phyloP scores from a whole-genome alignment of 2,888 invertebrate species.

The Athripsodes cinereus region DNA sequence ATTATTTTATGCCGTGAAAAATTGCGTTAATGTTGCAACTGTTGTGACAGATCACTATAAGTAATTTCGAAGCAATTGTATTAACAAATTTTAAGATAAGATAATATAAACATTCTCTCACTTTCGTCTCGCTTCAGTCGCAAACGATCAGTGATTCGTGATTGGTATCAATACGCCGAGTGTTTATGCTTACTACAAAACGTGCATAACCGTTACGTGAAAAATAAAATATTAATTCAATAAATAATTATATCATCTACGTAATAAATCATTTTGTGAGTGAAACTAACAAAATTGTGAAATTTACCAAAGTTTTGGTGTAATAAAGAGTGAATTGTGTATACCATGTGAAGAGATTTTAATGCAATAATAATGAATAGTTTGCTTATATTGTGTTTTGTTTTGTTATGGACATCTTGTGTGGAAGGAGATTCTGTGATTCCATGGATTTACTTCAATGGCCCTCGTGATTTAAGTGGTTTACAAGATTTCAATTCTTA shows the following conservation, averaged over 20 bases:
- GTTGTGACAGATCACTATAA: conserved; percentile 6
- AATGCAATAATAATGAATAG: not conserved
- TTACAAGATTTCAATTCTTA: not conserved
- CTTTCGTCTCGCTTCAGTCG: conserved; percentile 18
- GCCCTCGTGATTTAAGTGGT: not conserved
- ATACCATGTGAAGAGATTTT: not conserved
- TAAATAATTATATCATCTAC: too few relatives aligned
- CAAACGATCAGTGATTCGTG: conserved; percentile 6
- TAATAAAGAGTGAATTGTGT: not conserved
- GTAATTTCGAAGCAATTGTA: conserved; percentile 14
- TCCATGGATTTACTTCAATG: not conserved
- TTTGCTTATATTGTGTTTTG: not conserved
- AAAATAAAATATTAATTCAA: too few relatives aligned
- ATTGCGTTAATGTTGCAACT: conserved; percentile 6
- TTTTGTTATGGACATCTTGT: not conserved
- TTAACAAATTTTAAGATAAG: conserved; percentile 1
- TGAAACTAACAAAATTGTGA: too few relatives aligned
- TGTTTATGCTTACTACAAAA: too few relatives aligned
- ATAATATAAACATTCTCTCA: conserved; percentile 19
- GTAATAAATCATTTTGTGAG: too few relatives aligned
- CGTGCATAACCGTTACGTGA: too few relatives aligned
- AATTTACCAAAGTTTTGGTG: too few relatives aligned
- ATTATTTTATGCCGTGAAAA: conserved; percentile 20
- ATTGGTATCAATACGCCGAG: not conserved
- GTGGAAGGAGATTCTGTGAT: not conserved